Conservation (phyloP, 1,140 invertebrate species). For the Zaprionus nigranus region DNA sequence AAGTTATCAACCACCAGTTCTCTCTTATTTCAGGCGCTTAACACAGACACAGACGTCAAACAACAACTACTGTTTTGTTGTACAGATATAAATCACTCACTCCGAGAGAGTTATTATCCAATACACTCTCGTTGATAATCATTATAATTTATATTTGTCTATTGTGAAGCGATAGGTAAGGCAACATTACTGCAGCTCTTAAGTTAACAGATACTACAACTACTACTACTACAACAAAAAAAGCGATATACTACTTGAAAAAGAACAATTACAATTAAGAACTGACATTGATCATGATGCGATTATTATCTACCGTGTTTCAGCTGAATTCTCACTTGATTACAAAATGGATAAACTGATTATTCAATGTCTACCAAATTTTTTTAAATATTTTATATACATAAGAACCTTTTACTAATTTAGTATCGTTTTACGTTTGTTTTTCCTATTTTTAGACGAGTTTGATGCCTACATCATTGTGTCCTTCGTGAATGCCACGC, state of each 20-base stretch:
- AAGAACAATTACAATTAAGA: constrained; percentile 44
- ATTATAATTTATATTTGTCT: constrained; percentile 69
- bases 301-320: constrained; percentile 84
- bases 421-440: constrained; percentile 18
- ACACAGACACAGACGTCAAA: constrained; percentile 68
- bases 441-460: constrained; percentile 67
- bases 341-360: constrained; percentile 80
- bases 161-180: constrained; percentile 83
- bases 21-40: constrained; percentile 87
- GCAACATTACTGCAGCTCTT: constrained; percentile 76
- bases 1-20: constrained; percentile 89
- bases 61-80: constrained; percentile 53
- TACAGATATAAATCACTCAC: constrained; percentile 58
- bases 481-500: constrained; percentile 99
- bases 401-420: constrained; percentile 22
- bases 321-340: constrained; percentile 84
- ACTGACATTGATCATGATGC: constrained; percentile 81
- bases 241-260: constrained; percentile 12
- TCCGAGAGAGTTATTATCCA: constrained; percentile 41
- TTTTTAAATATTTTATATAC: neutral
- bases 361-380: constrained; percentile 58
- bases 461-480: constrained; percentile 99
- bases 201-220: constrained; percentile 76
- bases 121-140: constrained; percentile 50
- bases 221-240: constrained; percentile 21